Evolutionary conservation across 2,888 invertebrate genomes (phyloP), one percentile per base, ranked within the genome.

Genomic region (Saturnia japonica): DNA sequence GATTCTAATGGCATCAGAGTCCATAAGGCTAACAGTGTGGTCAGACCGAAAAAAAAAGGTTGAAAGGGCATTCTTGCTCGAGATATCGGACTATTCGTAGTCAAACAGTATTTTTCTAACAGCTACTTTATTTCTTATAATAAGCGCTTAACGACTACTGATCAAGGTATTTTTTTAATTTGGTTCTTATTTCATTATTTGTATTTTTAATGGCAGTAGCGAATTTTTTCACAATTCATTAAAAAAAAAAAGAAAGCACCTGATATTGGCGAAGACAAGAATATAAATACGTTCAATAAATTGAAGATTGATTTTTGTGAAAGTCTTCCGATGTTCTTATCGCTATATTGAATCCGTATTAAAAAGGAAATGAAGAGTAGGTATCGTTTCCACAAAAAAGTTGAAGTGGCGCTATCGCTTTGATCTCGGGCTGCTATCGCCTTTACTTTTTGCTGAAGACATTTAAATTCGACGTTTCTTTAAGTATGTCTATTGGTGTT

Each of bases 331-430:
- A 80, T 80, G 78, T 78, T 80, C 82, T 85, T 88, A 88, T 87
- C 86, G 78, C 77, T 82, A 82, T 86, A 88, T 87, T 87, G 85
- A 85, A 88, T 87, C 85, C 81, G 82, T 81, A 83, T 84, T 84
- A 86, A 85, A 86, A 85, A 84, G 85, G 86, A 87, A 86, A 86
- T 88, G 82, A 86, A 84, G 82, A 86, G 85, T 85, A 86, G 85
- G 82, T 85, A 86, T 83, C 84, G 83, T 79, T 85, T 83, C 78
- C 80, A 82, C 80, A 82, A 85, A 82, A 86, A 85, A 85, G 82
- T 85, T 84, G 82, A 85, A 86, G 82, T 82, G 81, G 73, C 80
- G 81, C 78, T 86, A 87, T 86, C 86, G 77, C 85, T 88, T 87
- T 87, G 84, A 87, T 87, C 86, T 85, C 72, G 77, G 74, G 72